Conservation (phyloP, 2,797 vertebrate genomes). For the Sitta carolinensis region DNA sequence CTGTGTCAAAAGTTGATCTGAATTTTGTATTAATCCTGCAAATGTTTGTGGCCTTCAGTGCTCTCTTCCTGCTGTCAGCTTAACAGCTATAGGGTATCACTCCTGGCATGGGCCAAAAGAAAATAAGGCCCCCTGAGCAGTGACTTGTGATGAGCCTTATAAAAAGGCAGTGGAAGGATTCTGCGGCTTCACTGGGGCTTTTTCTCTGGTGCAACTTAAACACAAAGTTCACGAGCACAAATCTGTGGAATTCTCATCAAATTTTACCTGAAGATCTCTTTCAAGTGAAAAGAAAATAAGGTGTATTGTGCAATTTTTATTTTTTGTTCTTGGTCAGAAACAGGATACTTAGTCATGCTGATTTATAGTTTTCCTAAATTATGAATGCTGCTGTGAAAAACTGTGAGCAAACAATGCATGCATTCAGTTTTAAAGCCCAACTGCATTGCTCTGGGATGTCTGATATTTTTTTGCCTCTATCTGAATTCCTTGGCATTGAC, state of each 20-base stretch:
- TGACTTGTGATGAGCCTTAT: neutral
- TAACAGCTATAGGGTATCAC: neutral
- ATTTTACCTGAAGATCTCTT: neutral
- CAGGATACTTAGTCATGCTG: neutral
- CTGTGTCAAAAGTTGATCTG: neutral
- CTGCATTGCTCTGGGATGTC: neutral
- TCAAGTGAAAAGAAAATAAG: neutral
- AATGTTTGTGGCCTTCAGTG: neutral
- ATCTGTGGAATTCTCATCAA: neutral
- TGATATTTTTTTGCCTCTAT: neutral
- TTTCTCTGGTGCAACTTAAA: neutral
- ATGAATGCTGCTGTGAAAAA: neutral
- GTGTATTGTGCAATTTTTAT: neutral
- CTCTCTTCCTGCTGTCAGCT: neutral
- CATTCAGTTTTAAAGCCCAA: neutral
- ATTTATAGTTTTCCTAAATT: conserved; percentile 25
- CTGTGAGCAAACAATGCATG: neutral
- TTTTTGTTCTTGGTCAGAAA: neutral
- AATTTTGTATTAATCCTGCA: neutral
- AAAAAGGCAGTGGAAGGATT: neutral
- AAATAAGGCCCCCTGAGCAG: neutral
- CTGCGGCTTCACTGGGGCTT: accelerated
- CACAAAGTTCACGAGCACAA: neutral
- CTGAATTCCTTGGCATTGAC: neutral
- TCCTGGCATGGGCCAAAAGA: neutral